Conservation (phyloP, 2,797 vertebrate genomes). For the Brachyalestes nurse region DNA sequence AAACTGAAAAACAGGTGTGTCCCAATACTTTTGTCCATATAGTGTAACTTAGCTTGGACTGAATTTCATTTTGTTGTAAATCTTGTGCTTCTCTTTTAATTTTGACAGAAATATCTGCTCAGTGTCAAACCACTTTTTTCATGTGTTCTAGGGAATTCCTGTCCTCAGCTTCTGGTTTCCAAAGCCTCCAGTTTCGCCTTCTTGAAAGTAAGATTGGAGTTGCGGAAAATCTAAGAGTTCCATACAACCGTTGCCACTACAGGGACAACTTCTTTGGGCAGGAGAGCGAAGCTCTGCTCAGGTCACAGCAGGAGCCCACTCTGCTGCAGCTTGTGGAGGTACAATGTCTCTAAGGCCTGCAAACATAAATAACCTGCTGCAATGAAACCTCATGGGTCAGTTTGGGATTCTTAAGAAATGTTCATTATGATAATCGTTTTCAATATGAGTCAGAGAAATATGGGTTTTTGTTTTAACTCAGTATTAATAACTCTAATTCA, state of each 20-base stretch:
- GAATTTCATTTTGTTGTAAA: too few relatives aligned
- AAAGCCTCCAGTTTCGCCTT: constrained; percentile 96
- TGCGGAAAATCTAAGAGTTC: constrained; percentile 88
- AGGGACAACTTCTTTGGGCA: constrained; percentile 89
- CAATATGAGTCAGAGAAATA: too few relatives aligned
- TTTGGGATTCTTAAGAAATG: neutral
- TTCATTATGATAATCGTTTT: too few relatives aligned
- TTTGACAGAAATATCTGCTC: neutral
- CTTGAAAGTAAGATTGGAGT: constrained; percentile 96
- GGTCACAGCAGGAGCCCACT: constrained; percentile 85
- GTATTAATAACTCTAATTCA: too few relatives aligned
- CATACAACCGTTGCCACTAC: constrained; percentile 93
- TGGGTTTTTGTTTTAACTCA: too few relatives aligned
- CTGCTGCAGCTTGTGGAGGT: constrained; percentile 94
- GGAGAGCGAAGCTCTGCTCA: constrained; percentile 83
- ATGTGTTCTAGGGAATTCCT: constrained; percentile 85
- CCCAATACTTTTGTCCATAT: too few relatives aligned
- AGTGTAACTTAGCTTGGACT: too few relatives aligned
- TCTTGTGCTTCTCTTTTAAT: too few relatives aligned
- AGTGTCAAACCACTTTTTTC: neutral
- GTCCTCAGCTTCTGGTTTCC: constrained; percentile 88
- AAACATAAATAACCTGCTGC: neutral
- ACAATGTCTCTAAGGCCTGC: neutral
- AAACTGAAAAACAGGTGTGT: too few relatives aligned
- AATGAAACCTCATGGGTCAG: neutral